Percentiles rank a stretch among this genome's conserved stretches.
Conservation (phyloP, 2,797 vertebrate genomes). For the Agapornis canus region DNA sequence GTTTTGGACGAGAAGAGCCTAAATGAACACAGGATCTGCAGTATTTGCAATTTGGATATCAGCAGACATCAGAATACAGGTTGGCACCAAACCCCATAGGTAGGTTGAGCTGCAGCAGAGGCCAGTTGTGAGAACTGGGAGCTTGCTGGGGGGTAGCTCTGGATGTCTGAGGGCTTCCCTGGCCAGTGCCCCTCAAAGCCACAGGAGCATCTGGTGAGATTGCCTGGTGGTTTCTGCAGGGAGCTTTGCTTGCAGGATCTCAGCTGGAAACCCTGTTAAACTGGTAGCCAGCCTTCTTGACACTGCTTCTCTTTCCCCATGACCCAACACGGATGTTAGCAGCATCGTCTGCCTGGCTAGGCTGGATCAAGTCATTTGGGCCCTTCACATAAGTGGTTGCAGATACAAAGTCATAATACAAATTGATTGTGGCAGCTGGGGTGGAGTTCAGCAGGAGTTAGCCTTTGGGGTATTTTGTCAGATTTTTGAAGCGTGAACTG, state of each 20-base stretch:
- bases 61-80: neutral
- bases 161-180: neutral
- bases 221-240: neutral
- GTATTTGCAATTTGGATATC: neutral
- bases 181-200: fast-evolving
- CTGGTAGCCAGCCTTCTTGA: neutral
- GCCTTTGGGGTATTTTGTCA: constrained; percentile 40
- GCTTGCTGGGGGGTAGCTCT: neutral
- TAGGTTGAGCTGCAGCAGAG: neutral
- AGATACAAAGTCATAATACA: neutral
- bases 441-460: neutral
- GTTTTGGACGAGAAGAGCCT: neutral
- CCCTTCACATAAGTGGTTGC: neutral
- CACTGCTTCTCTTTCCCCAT: fast-evolving
- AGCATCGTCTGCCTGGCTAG: neutral
- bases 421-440: neutral
- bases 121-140: neutral
- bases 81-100: neutral
- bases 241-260: neutral
- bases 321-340: fast-evolving
- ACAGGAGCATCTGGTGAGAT: neutral
- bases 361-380: neutral
- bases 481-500: constrained; percentile 20
- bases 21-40: neutral
- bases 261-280: neutral